Percentiles rank a stretch among this genome's conserved stretches.
These are phyloP conservation scores for Drosophila kuntzei DNA, from an alignment of 2,888 invertebrate species.

Conservation along the genomic window DNA sequence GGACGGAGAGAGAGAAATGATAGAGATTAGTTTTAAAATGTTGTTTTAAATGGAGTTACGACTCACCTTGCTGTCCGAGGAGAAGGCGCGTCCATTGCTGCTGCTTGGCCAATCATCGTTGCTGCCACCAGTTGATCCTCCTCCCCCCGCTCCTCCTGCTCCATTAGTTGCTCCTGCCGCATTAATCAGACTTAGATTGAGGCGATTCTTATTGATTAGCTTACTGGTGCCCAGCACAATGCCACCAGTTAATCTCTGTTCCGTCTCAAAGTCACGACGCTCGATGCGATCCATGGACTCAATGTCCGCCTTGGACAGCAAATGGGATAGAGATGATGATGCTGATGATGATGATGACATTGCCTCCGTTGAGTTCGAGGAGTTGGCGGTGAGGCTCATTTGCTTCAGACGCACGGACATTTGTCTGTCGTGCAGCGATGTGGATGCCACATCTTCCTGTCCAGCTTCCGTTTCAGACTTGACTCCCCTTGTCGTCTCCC, in stretches of 20 bases:
- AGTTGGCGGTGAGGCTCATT: slow-evolving; percentile 78
- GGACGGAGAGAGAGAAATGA: neutral
- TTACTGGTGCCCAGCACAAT: slow-evolving; percentile 83
- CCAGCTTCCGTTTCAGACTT: slow-evolving; percentile 51
- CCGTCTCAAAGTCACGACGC: slow-evolving; percentile 85
- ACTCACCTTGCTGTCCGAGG: slow-evolving; percentile 84
- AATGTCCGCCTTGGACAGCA: slow-evolving; percentile 78
- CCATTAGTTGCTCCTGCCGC: slow-evolving; percentile 24
- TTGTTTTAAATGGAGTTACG: no score
- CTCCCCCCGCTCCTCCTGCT: slow-evolving; percentile 11
- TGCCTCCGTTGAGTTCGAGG: slow-evolving; percentile 50
- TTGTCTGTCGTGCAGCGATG: slow-evolving; percentile 76
- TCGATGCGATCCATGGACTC: slow-evolving; percentile 85
- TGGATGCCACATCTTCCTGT: slow-evolving; percentile 56
- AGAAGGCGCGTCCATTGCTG: slow-evolving; percentile 80
- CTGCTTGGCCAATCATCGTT: slow-evolving; percentile 81
- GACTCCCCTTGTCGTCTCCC: slow-evolving; percentile 21
- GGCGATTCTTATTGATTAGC: slow-evolving; percentile 82
- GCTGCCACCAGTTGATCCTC: neutral
- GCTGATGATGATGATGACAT: slow-evolving; percentile 23
- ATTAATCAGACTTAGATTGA: slow-evolving; percentile 84
- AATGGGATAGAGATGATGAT: neutral
- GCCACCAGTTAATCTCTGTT: slow-evolving; percentile 84
- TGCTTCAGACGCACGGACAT: slow-evolving; percentile 83
- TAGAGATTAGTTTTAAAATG: neutral